Conservation (phyloP, 2,113 vertebrate genomes). For the Coryphaenoides rupestris region DNA sequence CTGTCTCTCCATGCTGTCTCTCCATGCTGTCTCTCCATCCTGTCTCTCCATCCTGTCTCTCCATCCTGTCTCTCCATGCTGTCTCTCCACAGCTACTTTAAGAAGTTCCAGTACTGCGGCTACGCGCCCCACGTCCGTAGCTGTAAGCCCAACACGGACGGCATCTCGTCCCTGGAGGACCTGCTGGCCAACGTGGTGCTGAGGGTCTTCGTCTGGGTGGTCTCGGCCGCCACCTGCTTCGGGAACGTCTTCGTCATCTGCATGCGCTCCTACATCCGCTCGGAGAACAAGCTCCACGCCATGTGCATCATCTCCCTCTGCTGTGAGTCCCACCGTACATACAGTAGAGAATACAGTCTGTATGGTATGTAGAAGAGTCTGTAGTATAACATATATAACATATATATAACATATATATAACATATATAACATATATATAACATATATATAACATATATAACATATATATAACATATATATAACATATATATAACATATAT, state of each 20-base stretch:
- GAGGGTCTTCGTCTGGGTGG: constrained; percentile 97
- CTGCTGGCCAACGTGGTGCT: constrained; percentile 91
- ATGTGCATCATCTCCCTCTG: constrained; percentile 96
- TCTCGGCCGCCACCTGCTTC: constrained; percentile 91
- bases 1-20: not conserved
- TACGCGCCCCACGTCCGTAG: constrained; percentile 94
- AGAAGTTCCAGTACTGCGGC: constrained; percentile 97
- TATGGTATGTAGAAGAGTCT: too few relatives aligned
- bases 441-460: too few relatives aligned
- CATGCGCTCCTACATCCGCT: constrained; percentile 90
- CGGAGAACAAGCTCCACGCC: constrained; percentile 92
- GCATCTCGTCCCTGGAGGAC: constrained; percentile 93
- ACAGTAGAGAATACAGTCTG: too few relatives aligned
- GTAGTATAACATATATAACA: too few relatives aligned
- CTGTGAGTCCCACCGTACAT: constrained; percentile 78
- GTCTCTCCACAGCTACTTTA: constrained; percentile 83
- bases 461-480: too few relatives aligned
- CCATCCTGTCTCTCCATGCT: not conserved
- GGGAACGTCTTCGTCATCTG: constrained; percentile 97
- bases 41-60: not conserved
- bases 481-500: too few relatives aligned
- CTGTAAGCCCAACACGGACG: constrained; percentile 96
- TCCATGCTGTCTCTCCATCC: not conserved
- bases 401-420: too few relatives aligned
- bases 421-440: too few relatives aligned